A percentile compares a stretch with the other conserved stretches of the same genome.
Conservation (phyloP, 1,140 invertebrate genomes). For the Drosophila miranda region DNA sequence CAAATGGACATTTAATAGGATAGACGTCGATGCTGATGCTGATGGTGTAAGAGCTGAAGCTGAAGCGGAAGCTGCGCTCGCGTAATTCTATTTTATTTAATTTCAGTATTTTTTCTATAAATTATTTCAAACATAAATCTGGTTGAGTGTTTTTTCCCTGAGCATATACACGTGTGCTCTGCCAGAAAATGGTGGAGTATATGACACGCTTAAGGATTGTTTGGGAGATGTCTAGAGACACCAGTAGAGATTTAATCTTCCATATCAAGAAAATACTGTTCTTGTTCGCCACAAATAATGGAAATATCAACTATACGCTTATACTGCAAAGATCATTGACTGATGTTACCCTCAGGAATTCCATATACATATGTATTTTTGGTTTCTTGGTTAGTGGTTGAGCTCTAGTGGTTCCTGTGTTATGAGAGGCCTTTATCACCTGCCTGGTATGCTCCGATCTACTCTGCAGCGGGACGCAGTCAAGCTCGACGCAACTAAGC, state of each 20-base stretch:
- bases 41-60: background rate
- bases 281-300: background rate
- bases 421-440: too few relatives aligned
- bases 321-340: too few relatives aligned
- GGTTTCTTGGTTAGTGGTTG: too few relatives aligned
- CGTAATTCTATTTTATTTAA: slow-evolving; percentile 76
- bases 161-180: slow-evolving; percentile 35
- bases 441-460: slow-evolving; percentile 18
- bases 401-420: too few relatives aligned
- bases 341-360: too few relatives aligned
- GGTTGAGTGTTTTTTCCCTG: slow-evolving; percentile 44
- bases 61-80: slow-evolving; percentile 20
- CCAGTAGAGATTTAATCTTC: background rate
- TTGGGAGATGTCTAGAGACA: too few relatives aligned
- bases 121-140: slow-evolving; percentile 80
- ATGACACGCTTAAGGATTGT: background rate
- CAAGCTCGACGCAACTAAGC: slow-evolving; percentile 76
- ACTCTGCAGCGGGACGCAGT: slow-evolving; percentile 48
- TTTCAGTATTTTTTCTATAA: slow-evolving; percentile 76
- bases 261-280: background rate
- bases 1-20: slow-evolving; percentile 80
- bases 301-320: too few relatives aligned
- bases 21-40: slow-evolving; percentile 55
- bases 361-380: too few relatives aligned
- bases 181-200: slow-evolving; percentile 7